A percentile compares a stretch with the other conserved stretches of the same genome.
These are phyloP conservation scores for Epirrita christyi DNA, from an alignment of 2,888 invertebrate genomes.

Conservation along the genomic window DNA sequence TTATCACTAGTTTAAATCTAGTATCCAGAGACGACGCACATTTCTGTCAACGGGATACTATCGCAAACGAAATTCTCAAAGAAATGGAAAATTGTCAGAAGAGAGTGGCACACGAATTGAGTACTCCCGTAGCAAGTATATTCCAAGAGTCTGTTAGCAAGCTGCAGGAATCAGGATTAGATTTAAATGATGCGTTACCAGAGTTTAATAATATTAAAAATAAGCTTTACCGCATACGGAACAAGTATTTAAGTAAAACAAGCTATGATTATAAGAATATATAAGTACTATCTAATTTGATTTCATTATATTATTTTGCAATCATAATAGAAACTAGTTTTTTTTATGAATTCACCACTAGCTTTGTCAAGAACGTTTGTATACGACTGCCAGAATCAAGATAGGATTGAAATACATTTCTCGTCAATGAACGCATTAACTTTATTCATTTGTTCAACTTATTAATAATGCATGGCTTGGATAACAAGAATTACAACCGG, in stretches of 20 bases:
- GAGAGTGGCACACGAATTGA: background rate
- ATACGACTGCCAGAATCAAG: too few relatives aligned
- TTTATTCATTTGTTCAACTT: too few relatives aligned
- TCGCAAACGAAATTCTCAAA: background rate
- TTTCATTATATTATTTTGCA: too few relatives aligned
- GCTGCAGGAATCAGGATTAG: conserved; percentile 1
- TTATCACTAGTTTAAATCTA: background rate
- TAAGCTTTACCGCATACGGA: conserved; percentile 2
- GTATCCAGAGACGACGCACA: conserved; percentile 1
- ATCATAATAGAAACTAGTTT: background rate
- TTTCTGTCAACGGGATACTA: background rate
- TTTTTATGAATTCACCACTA: too few relatives aligned
- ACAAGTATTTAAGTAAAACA: background rate
- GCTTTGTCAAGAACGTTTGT: too few relatives aligned
- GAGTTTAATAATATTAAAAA: conserved; percentile 7
- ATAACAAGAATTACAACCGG: too few relatives aligned
- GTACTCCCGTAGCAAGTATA: background rate
- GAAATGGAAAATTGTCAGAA: conserved; percentile 3
- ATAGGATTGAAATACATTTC: too few relatives aligned
- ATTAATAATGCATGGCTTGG: too few relatives aligned
- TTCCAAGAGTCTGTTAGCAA: conserved; percentile 8
- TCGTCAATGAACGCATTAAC: too few relatives aligned
- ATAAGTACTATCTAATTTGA: too few relatives aligned
- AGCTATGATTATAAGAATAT: too few relatives aligned
- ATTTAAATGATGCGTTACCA: background rate